Percentiles rank a stretch among this genome's conserved stretches.
These are phyloP conservation scores for Dryobotodes eremita DNA, from an alignment of 2,888 invertebrate species.

Conservation along the genomic window DNA sequence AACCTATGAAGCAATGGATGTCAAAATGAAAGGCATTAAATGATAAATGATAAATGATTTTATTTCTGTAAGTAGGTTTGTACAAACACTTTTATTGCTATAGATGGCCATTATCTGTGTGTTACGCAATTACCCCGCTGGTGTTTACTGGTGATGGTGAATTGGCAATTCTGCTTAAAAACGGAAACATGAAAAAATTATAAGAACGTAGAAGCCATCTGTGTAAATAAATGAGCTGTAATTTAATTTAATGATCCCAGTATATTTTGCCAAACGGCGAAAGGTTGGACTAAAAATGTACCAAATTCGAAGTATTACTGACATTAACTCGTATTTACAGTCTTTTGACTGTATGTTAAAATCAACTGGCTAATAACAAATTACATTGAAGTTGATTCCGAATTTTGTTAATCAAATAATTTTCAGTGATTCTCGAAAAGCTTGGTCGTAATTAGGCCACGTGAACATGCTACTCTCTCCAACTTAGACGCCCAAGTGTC, in stretches of 20 bases:
- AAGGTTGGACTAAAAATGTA: background rate
- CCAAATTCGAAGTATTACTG: background rate
- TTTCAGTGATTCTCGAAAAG: background rate
- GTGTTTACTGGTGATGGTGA: background rate
- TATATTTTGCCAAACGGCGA: background rate
- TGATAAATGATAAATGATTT: no score
- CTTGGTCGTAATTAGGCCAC: slow-evolving; percentile 15
- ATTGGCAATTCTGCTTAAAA: background rate
- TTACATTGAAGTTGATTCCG: background rate
- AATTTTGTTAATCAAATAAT: background rate
- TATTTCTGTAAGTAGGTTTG: no score
- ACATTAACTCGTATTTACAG: background rate
- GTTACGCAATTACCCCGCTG: background rate
- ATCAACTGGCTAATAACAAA: background rate
- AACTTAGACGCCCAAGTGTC: slow-evolving; percentile 22
- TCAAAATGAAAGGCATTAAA: background rate
- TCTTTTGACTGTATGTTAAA: background rate
- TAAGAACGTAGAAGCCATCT: background rate
- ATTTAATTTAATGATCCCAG: background rate
- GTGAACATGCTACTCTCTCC: background rate
- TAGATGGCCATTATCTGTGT: background rate
- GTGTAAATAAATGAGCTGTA: background rate
- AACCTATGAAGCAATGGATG: background rate
- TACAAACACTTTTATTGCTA: no score
- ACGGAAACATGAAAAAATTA: background rate